Evolutionary conservation across 2,113 vertebrate species (phyloP), one percentile per base, ranked within the genome.

Genomic region (Dicaeum eximium): DNA sequence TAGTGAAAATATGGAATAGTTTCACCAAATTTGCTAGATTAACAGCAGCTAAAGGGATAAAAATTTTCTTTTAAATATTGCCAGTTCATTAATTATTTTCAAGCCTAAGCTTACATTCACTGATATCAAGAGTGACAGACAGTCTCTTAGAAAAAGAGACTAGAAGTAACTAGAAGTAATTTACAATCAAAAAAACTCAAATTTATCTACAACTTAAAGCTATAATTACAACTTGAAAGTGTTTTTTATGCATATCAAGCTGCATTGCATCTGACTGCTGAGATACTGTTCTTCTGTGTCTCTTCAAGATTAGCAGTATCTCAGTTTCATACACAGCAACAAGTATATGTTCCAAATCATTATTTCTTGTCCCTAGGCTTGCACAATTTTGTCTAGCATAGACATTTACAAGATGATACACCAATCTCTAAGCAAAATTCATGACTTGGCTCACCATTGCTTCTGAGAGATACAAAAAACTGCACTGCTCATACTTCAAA

Each of bases 121-220:
- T 80, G 37, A 90, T 90, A 90, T 83, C 13, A 48, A 94, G 15
- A 91, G 35, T 51, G 73, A 47, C 42, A 60, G 79, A 88, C 71
- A 13, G 54, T 58, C 35, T 88, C 22, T 48, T 90, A 31, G n/a
- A n/a, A n/a, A n/a, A n/a, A n/a, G n/a, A n/a, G n/a, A n/a, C n/a
- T n/a, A n/a, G n/a, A n/a, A n/a, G 27, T 70, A 90, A 87, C 66
- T 87, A 50, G 61, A 65, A 92, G 35, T 66, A 38, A 83, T 92
- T 66, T 83, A 50, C 56, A 83, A 61, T 80, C 90, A 13, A 88
- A 90, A 91, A 87, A 62, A 81, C 56, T 21, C 27, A 37, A 38
- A 74, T 95, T 96, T 95, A 90, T 93, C 82, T 93, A 74, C 72
- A 78, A 88, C 40, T 86, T 71, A 78, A 88, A 92, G 72, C 65